phyloP scores from a whole-genome alignment of 35 echinoderm and acorn worm species.

The Lytechinus variegatus region DNA sequence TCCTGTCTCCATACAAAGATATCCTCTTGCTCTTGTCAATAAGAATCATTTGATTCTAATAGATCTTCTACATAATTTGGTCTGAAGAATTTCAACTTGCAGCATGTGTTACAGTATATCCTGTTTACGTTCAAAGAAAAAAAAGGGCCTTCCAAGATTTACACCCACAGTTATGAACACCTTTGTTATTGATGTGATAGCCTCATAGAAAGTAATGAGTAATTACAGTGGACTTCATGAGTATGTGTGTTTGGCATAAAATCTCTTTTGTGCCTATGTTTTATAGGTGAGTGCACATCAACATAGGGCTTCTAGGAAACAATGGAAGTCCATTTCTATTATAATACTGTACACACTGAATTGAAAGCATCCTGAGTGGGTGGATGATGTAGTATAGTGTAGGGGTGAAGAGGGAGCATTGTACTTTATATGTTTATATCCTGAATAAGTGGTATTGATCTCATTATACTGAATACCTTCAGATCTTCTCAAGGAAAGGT shows the following conservation, averaged over 20 bases:
- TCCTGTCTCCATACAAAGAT: not conserved
- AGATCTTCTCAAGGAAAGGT: not conserved
- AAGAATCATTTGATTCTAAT: not conserved
- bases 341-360: not conserved
- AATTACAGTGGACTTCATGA: not conserved
- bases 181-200: not conserved
- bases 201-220: not conserved
- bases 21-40: not conserved
- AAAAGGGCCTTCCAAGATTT: not conserved
- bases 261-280: not conserved
- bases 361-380: not conserved
- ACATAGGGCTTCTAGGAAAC: not conserved
- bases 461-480: not conserved
- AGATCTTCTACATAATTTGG: not conserved
- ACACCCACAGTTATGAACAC: not conserved
- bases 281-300: not conserved
- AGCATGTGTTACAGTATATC: not conserved
- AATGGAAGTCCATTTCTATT: not conserved
- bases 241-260: not conserved
- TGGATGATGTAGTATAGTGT: not conserved
- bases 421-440: not conserved
- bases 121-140: slow-evolving; percentile 4
- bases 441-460: not conserved
- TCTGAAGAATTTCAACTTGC: not conserved
- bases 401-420: not conserved